These are phyloP conservation scores for Dryoscopus gambensis DNA, from an alignment of 2,113 vertebrate genomes.

Conservation along the genomic window DNA sequence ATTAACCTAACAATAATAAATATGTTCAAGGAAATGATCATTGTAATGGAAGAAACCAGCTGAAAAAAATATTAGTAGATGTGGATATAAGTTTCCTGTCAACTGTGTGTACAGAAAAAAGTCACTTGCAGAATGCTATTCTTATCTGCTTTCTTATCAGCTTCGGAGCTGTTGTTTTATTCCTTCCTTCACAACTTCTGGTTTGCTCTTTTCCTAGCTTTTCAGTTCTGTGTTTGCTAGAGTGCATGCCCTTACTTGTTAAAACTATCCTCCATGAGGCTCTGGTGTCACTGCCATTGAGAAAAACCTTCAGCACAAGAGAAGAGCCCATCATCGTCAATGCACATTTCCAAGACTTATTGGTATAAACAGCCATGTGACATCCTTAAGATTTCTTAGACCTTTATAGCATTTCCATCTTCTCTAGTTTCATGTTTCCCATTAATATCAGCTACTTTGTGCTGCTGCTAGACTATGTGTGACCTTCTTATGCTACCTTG, in stretches of 20 bases:
- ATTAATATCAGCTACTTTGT: not conserved
- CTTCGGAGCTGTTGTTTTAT: not conserved
- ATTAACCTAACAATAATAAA: not conserved
- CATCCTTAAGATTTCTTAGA: not conserved
- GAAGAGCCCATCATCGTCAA: not conserved
- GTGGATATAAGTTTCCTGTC: not conserved
- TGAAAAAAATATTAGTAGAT: not conserved
- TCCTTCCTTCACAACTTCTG: not conserved
- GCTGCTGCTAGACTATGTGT: not conserved
- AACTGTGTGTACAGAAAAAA: not conserved
- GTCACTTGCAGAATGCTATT: not conserved
- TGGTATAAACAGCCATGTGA: not conserved
- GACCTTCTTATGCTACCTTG: not conserved
- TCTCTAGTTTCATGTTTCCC: not conserved
- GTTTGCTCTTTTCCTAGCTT: not conserved
- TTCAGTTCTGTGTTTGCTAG: not conserved
- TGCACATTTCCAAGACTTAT: not conserved
- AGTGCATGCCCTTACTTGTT: not conserved
- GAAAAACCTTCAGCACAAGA: not conserved
- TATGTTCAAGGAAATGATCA: not conserved
- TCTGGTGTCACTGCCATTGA: not conserved
- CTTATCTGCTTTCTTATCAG: not conserved
- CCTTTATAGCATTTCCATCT: not conserved
- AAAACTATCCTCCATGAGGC: not conserved
- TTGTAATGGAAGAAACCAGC: not conserved